phyloP scores from a whole-genome alignment of 2,113 vertebrate genomes.

The Ascaphus truei region DNA sequence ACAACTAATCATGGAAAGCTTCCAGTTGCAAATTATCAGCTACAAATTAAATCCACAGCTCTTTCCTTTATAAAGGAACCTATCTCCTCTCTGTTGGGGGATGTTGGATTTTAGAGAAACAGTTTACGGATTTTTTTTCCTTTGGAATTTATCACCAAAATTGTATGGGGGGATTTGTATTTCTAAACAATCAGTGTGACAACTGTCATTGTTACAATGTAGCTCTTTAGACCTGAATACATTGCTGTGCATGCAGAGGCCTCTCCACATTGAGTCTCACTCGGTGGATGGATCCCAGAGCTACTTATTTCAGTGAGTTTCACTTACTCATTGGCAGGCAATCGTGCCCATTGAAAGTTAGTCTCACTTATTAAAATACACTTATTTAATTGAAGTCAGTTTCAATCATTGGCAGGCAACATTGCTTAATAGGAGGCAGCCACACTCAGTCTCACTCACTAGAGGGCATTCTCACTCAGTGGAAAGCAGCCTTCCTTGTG shows the following conservation, averaged over 20 bases:
- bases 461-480: too few species aligned
- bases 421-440: too few species aligned
- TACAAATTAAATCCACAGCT: conserved; percentile 90
- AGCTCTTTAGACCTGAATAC: conserved; percentile 1
- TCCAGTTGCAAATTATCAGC: conserved; percentile 93
- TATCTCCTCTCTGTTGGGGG: conserved; percentile 26
- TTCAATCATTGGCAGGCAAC: too few species aligned
- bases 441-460: too few species aligned
- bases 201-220: conserved; percentile 21
- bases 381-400: too few species aligned
- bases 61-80: conserved; percentile 62
- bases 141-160: conserved; percentile 12
- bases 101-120: conserved; percentile 8
- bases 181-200: conserved; percentile 11
- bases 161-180: conserved; percentile 13
- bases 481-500: too few species aligned
- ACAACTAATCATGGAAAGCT: conserved; percentile 86
- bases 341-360: too few species aligned
- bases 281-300: neutral
- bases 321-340: too few species aligned
- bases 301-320: neutral
- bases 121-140: conserved; percentile 23
- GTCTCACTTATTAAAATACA: too few species aligned
- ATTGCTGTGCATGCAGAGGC: neutral
- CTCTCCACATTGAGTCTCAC: neutral